Conservation (phyloP, 2,888 invertebrate species). For the Spilarctia lutea region DNA sequence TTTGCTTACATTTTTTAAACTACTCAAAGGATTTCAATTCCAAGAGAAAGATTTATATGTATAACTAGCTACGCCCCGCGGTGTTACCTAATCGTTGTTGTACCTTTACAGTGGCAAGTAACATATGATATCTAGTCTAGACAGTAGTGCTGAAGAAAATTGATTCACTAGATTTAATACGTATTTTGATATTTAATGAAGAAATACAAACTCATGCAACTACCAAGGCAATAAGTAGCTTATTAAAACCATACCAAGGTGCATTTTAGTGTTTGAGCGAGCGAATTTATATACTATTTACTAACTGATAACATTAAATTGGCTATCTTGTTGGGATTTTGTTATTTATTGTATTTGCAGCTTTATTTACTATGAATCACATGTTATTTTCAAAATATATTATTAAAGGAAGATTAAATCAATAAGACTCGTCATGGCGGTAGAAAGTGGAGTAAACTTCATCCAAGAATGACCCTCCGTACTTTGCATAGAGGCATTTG, state of each 20-base stretch:
- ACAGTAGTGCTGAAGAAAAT: background rate
- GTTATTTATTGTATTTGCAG: background rate
- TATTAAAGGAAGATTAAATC: background rate
- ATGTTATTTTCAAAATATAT: background rate
- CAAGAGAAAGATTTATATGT: too few species aligned
- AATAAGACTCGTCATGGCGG: background rate
- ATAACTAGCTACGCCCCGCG: too few species aligned
- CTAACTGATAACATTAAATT: background rate
- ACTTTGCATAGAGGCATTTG: background rate
- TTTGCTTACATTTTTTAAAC: too few species aligned
- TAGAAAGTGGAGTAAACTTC: background rate
- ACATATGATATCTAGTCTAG: background rate
- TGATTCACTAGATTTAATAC: background rate
- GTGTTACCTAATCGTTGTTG: too few species aligned
- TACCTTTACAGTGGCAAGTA: too few species aligned
- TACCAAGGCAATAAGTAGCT: constrained; percentile 8
- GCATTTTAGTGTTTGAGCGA: constrained; percentile 14
- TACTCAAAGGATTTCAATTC: too few species aligned
- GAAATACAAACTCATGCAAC: constrained; percentile 12
- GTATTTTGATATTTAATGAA: background rate
- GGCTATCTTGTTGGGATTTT: background rate
- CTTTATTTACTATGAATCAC: background rate
- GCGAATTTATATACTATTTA: constrained; percentile 12
- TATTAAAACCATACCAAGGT: background rate
- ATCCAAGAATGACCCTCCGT: background rate